Conservation (phyloP, 2,113 vertebrate species). For the Odontesthes bonariensis region DNA sequence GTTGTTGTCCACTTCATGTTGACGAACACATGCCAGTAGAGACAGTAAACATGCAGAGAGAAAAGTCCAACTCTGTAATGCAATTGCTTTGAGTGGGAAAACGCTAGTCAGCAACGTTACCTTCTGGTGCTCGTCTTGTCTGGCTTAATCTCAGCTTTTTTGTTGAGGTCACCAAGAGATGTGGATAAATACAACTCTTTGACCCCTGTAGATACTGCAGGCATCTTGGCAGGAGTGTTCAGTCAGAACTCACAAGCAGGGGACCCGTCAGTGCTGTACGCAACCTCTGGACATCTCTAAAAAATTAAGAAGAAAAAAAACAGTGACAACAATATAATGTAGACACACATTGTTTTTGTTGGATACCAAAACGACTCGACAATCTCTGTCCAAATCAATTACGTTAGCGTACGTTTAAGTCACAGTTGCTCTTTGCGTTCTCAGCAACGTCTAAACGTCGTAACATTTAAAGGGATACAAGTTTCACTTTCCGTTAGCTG, state of each 20-base stretch:
- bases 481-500: not conserved
- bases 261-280: constrained; percentile 40
- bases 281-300: constrained; percentile 73
- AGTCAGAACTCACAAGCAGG: constrained; percentile 48
- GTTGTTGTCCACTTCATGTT: too few relatives aligned
- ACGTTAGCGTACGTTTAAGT: not conserved
- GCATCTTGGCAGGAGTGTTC: constrained; percentile 86
- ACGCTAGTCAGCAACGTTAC: constrained; percentile 58
- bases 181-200: constrained; percentile 95
- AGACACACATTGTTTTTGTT: not conserved
- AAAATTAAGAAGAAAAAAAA: not conserved
- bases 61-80: not conserved
- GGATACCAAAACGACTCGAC: not conserved
- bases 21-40: too few relatives aligned
- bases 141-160: constrained; percentile 93
- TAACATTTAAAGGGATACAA: not conserved
- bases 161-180: constrained; percentile 95
- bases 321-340: not conserved
- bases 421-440: not conserved
- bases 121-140: constrained; percentile 92
- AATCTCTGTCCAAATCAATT: too few relatives aligned
- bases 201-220: constrained; percentile 91
- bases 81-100: not conserved
- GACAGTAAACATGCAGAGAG: not conserved
- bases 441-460: not conserved